Conservation (phyloP, 2,113 vertebrate species). For the Tichodroma muraria region DNA sequence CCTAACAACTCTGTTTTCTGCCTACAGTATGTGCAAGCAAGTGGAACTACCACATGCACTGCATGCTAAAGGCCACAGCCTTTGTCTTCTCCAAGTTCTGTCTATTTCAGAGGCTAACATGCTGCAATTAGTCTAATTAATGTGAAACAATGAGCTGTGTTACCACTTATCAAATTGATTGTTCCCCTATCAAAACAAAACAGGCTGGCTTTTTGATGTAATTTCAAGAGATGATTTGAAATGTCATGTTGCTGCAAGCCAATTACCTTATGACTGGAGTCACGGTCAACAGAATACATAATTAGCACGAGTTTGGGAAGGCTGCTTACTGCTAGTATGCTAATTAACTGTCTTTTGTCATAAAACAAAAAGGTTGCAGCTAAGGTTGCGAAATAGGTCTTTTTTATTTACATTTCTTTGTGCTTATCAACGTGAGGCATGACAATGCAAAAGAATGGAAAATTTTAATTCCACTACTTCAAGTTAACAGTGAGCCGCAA, state of each 20-base stretch:
- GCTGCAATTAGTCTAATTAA: slow-evolving; percentile 93
- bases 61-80: slow-evolving; percentile 79
- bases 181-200: slow-evolving; percentile 90
- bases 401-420: slow-evolving; percentile 81
- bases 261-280: slow-evolving; percentile 89
- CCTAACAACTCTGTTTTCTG: slow-evolving; percentile 68
- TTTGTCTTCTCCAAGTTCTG: slow-evolving; percentile 79
- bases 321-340: slow-evolving; percentile 81
- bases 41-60: slow-evolving; percentile 66
- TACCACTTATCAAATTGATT: slow-evolving; percentile 96
- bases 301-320: slow-evolving; percentile 84
- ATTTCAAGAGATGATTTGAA: slow-evolving; percentile 93
- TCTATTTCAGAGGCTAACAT: slow-evolving; percentile 83
- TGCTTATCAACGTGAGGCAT: slow-evolving; percentile 72
- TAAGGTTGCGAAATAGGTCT: slow-evolving; percentile 73
- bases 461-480: slow-evolving; percentile 69
- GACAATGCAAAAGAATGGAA: slow-evolving; percentile 75
- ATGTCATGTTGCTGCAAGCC: slow-evolving; percentile 90
- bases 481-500: slow-evolving; percentile 51
- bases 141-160: slow-evolving; percentile 90
- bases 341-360: slow-evolving; percentile 87
- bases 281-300: slow-evolving; percentile 86
- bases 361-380: slow-evolving; percentile 78
- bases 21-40: slow-evolving; percentile 66
- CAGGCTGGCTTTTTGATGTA: slow-evolving; percentile 87